Evolutionary conservation across 2,888 invertebrate genomes (phyloP).

Genomic region (Patella depressa): DNA sequence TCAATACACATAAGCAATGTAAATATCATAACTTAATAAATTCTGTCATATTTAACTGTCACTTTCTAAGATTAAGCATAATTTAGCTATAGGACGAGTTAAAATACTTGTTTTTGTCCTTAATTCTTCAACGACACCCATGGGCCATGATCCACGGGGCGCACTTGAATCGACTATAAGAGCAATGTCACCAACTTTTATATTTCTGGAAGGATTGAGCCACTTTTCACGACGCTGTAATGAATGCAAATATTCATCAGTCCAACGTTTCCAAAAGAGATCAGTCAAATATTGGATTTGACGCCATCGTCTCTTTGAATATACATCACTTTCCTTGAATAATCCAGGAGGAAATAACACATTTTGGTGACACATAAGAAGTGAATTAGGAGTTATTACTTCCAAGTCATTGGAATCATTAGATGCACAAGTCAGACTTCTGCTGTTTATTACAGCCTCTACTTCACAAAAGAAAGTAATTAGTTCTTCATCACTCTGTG

Average conservation of each 20-base stretch:
- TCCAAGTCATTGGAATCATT: constrained; percentile 27
- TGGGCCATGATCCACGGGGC: constrained; percentile 1
- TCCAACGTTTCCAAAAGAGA: constrained; percentile 24
- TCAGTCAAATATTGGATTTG: constrained; percentile 35
- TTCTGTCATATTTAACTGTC: not conserved
- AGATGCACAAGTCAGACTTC: constrained; percentile 32
- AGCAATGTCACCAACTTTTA: constrained; percentile 19
- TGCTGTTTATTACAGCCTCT: constrained; percentile 35
- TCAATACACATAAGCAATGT: no score
- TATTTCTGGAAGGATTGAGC: not conserved
- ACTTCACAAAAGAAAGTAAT: constrained; percentile 36
- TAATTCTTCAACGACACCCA: no score
- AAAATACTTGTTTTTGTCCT: no score
- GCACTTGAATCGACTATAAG: constrained; percentile 13
- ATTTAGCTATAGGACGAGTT: no score
- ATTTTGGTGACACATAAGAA: constrained; percentile 21
- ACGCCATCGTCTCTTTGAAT: constrained; percentile 19
- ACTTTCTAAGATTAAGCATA: no score
- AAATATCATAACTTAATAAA: not conserved
- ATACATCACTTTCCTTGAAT: constrained; percentile 13
- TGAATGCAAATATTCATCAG: constrained; percentile 16
- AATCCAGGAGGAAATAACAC: constrained; percentile 9
- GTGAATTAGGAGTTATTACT: constrained; percentile 35
- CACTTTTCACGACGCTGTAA: constrained; percentile 26
- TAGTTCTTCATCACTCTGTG: constrained; percentile 32